phyloP scores from a whole-genome alignment of 2,888 invertebrate genomes.

The Standfussiana lucernea region DNA sequence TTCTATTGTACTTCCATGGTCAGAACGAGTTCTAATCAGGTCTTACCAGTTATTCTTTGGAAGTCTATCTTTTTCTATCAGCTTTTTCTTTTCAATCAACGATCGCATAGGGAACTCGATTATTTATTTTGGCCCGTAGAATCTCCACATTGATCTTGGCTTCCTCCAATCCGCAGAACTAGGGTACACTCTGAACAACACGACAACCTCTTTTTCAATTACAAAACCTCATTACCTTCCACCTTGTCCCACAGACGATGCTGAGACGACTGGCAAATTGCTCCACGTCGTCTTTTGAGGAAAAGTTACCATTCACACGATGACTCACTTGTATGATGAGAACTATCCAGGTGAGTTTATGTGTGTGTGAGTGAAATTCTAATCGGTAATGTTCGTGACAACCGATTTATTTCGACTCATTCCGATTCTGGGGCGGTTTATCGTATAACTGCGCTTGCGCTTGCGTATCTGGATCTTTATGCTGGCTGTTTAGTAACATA shows the following conservation, averaged over 20 bases:
- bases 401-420: constrained; percentile 62
- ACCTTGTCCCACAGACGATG: constrained; percentile 37
- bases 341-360: constrained; percentile 47
- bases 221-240: constrained; percentile 13
- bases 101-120: too few species aligned
- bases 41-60: too few species aligned
- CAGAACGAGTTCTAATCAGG: too few species aligned
- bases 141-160: neutral
- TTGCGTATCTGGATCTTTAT: constrained; percentile 51
- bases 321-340: constrained; percentile 71
- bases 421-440: constrained; percentile 62
- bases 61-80: too few species aligned
- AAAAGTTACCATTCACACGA: constrained; percentile 80
- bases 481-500: constrained; percentile 45
- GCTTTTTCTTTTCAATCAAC: too few species aligned
- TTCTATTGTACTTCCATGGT: too few species aligned
- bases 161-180: neutral
- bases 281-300: constrained; percentile 76
- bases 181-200: neutral
- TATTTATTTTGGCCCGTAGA: neutral
- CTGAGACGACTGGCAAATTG: constrained; percentile 68
- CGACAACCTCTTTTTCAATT: neutral
- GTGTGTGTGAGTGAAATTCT: constrained; percentile 68
- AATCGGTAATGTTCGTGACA: constrained; percentile 68
- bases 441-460: constrained; percentile 49